Base-by-base conservation (phyloP, 1,140 invertebrate species). In the Bombus turneri region DNA sequence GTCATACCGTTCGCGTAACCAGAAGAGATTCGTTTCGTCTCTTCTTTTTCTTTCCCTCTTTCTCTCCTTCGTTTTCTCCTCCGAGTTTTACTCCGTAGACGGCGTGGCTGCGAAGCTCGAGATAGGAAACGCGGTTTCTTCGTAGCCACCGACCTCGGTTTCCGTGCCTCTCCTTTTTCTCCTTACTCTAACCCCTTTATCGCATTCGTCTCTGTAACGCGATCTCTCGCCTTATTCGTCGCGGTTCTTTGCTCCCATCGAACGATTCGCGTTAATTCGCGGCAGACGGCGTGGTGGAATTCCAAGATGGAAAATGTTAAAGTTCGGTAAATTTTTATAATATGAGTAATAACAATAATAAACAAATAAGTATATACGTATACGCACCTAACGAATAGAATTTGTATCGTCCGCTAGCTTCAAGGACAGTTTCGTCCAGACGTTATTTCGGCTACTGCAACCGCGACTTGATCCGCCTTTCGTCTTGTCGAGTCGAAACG, bases 21-120 rank as follows among this genome's bases (percentile, higher is more conserved):
- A 81, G 86, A 87, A 41, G 37, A 83, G 78, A 88, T 81, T 68
- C 78, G 81, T 62, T 53, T 57, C 62, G 47, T 73, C 34, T 66
- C 74, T 22, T 66, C 64, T 9, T 15, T 79, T 34, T 53, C 41
- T 25, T 25, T 41, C n/a, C 78, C 66, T 13, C n/a, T 31, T 75
- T 72, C 69, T 64, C 34, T 34, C 47, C 18, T 66, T 66, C 34
- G n/a, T 8, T 59, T 25, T 41, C 41, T 53, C 59, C 74, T 31
- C 34, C 41, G 57, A 64, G 13, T 72, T 69, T 68, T 34, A 28
- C 69, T 85, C 41, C 75, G 80, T 86, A 93, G 93, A 93, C 93
- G 83, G 93, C 93, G 91, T 92, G 93, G 87, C 93, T 92, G 73
- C 88, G 78, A 71, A 68, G 68, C 90, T 57, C 84, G 72, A 90